Conservation (phyloP, 2,888 invertebrate species). For the Epiblema foenella region DNA sequence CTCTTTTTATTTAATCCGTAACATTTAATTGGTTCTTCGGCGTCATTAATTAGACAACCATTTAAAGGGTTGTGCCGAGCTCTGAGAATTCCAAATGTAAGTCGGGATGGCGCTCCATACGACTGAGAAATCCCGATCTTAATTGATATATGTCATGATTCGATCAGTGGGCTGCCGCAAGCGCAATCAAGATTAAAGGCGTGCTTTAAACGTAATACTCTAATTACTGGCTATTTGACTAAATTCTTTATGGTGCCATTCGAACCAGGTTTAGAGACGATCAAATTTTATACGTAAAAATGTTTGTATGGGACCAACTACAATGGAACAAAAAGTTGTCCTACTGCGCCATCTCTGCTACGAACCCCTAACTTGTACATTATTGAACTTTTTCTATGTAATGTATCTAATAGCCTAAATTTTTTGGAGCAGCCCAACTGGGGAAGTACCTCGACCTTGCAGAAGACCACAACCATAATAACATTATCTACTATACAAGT, state of each 20-base stretch:
- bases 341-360: not conserved
- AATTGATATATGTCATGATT: constrained; percentile 14
- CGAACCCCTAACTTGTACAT: not conserved
- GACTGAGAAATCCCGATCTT: not conserved
- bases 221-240: not conserved
- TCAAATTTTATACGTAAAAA: no score
- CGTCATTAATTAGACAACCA: not conserved
- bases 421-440: no score
- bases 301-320: no score
- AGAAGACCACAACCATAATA: no score
- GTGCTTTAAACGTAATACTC: not conserved
- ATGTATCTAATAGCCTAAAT: not conserved
- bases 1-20: constrained; percentile 1
- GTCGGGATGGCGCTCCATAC: not conserved
- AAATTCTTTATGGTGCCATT: no score
- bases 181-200: constrained; percentile 1
- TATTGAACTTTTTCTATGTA: not conserved
- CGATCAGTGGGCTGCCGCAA: not conserved
- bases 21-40: not conserved
- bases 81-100: not conserved
- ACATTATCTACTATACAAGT: no score
- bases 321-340: no score
- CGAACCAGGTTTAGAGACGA: no score
- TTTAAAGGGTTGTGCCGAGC: not conserved
- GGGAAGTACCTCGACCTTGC: no score